These are phyloP conservation scores for Caerostris darwini DNA, from an alignment of 1,140 invertebrate species.

Conservation along the genomic window DNA sequence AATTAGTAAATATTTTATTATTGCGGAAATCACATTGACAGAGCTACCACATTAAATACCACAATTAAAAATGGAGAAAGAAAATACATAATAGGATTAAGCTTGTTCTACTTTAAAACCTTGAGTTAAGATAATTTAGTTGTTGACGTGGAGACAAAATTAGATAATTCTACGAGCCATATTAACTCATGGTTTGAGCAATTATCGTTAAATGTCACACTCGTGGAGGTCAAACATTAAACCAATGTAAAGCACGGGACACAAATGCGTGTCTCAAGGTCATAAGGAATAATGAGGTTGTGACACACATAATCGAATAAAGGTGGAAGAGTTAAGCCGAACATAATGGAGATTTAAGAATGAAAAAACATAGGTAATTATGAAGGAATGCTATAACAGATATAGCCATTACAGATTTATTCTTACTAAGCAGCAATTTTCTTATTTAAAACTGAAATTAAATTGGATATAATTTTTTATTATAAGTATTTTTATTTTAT, in stretches of 20 bases:
- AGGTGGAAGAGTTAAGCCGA: not conserved
- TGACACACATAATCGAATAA: not conserved
- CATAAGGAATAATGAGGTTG: not conserved
- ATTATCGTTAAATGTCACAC: not conserved
- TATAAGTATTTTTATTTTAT: no score
- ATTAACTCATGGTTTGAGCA: not conserved
- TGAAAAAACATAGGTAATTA: no score
- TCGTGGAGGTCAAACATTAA: not conserved
- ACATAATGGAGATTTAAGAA: no score
- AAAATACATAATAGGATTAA: not conserved
- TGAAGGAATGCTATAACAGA: no score
- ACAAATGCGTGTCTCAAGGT: constrained; percentile 2
- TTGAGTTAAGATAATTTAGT: not conserved
- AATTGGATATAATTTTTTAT: no score
- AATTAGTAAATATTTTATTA: no score
- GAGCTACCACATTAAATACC: not conserved
- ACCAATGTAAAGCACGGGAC: not conserved
- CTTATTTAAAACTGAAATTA: no score
- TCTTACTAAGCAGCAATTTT: no score
- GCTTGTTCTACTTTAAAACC: not conserved
- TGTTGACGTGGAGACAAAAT: not conserved
- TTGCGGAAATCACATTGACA: not conserved
- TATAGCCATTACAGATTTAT: no score
- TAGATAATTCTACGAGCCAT: not conserved
- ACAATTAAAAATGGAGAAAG: not conserved